Evolutionary conservation across 2,888 invertebrate genomes (phyloP), one percentile per base, ranked within the genome.

Genomic region (Dugesia japonica): DNA sequence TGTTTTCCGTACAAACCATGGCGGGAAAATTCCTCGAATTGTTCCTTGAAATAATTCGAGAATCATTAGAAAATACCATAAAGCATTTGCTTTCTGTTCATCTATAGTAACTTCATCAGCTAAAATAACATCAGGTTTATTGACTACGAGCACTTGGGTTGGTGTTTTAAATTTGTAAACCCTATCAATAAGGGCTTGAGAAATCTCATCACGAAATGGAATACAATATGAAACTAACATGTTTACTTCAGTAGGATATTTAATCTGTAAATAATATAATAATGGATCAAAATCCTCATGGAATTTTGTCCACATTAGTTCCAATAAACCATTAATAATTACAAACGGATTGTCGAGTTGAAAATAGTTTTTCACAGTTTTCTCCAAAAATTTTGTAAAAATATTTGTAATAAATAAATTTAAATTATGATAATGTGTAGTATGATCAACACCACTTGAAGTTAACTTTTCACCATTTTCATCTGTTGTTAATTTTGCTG

Each of bases 11-110:
- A 56, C 56, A 56, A 38, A 56, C n/a, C n/a, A 56, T 7, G 23
- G n/a, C 56, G 56, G 56, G n/a, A 56, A 20, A 7, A 23, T n/a
- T 56, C 56, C 56, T 4, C 56, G 56, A 56, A 56, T n/a, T 4
- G 23, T 23, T 56, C 56, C 56, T 56, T 56, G 56, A 56, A 56
- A 56, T 56, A 56, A 56, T 56, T 56, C 56, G 1, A 56, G 17
- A 56, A 56, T 56, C 56, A 56, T 56, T 23, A 56, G n/a, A n/a
- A 56, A 56, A 56, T 20, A 56, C 56, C 56, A 56, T n/a, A 56
- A 56, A 1, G 17, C 1, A 56, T 56, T 56, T 4, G 56, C 56
- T 56, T 56, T 56, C 56, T 4, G n/a, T 17, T 56, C 56, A 23
- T 56, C 56, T 20, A 56, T 56, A 7, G n/a, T 7, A 1, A 56